A percentile compares a stretch with the other conserved stretches of the same genome.
These are phyloP conservation scores for Cyprinodon brontotheroides DNA, from an alignment of 2,113 vertebrate species.

Conservation along the genomic window DNA sequence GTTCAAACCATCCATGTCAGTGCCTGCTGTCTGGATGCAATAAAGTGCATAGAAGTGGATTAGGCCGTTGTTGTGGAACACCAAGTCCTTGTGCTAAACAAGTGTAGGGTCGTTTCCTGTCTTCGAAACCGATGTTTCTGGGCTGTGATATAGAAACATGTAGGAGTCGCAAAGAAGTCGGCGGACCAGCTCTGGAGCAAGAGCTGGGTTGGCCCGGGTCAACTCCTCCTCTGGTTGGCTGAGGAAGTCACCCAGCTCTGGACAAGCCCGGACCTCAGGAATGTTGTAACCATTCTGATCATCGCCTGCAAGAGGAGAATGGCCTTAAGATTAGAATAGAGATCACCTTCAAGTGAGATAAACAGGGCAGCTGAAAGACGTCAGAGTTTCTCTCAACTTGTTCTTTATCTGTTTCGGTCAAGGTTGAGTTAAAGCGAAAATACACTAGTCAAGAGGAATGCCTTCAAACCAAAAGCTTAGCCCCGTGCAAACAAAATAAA, in stretches of 20 bases:
- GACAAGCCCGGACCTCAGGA: slow-evolving; percentile 79
- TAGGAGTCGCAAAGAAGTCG: slow-evolving; percentile 82
- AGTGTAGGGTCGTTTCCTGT: slow-evolving; percentile 30
- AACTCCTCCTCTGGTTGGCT: slow-evolving; percentile 73
- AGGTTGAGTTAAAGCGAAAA: slow-evolving; percentile 36
- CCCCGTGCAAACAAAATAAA: slow-evolving; percentile 3
- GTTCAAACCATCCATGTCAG: slow-evolving; percentile 27
- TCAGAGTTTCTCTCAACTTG: slow-evolving; percentile 32
- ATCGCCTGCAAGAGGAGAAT: slow-evolving; percentile 62
- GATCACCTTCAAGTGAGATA: slow-evolving; percentile 36
- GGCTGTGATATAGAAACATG: slow-evolving; percentile 80
- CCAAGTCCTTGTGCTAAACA: slow-evolving; percentile 9
- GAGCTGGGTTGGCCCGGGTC: slow-evolving; percentile 48
- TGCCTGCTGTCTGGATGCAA: slow-evolving; percentile 29
- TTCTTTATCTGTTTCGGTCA: slow-evolving; percentile 39
- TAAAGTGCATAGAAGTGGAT: slow-evolving; percentile 36
- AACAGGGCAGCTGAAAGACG: slow-evolving; percentile 33
- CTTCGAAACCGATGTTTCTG: slow-evolving; percentile 35
- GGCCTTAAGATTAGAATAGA: slow-evolving; percentile 53
- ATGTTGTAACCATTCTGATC: slow-evolving; percentile 78
- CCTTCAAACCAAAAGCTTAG: slow-evolving; percentile 13
- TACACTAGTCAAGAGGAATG: not conserved
- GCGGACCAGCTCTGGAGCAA: slow-evolving; percentile 69
- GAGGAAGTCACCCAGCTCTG: slow-evolving; percentile 81
- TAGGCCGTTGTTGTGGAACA: slow-evolving; percentile 55